Percentiles rank a stretch among this genome's conserved stretches.
These are phyloP conservation scores for Tholera decimalis DNA, from an alignment of 2,888 invertebrate genomes.

Conservation along the genomic window DNA sequence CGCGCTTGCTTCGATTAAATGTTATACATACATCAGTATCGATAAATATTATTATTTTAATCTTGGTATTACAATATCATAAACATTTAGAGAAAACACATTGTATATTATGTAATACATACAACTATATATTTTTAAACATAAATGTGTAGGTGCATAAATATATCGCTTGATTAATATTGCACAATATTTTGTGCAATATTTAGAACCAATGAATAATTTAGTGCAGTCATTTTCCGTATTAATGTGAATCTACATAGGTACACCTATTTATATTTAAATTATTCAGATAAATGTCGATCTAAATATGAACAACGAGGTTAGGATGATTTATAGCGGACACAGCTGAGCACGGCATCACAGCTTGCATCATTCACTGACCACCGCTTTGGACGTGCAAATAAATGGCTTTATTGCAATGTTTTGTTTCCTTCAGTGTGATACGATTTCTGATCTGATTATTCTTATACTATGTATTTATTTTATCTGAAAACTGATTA, in stretches of 20 bases:
- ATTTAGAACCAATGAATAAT: slow-evolving; percentile 23
- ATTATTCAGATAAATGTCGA: slow-evolving; percentile 23
- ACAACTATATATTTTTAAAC: slow-evolving; percentile 34
- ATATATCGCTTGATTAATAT: slow-evolving; percentile 30
- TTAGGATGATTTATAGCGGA: slow-evolving; percentile 58
- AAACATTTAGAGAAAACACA: slow-evolving; percentile 43
- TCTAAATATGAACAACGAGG: slow-evolving; percentile 14
- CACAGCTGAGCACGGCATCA: slow-evolving; percentile 75
- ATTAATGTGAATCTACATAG: slow-evolving; percentile 7
- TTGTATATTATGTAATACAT: slow-evolving; percentile 54
- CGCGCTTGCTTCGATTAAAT: slow-evolving; percentile 87
- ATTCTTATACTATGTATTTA: slow-evolving; percentile 45
- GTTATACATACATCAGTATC: slow-evolving; percentile 59
- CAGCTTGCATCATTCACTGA: slow-evolving; percentile 79
- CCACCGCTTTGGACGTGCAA: slow-evolving; percentile 78
- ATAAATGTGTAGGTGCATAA: slow-evolving; percentile 31
- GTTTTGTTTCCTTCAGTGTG: slow-evolving; percentile 64
- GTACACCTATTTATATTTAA: slow-evolving; percentile 1
- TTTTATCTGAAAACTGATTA: slow-evolving; percentile 36
- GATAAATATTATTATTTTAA: slow-evolving; percentile 54
- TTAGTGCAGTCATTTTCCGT: slow-evolving; percentile 17
- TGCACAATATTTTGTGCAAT: slow-evolving; percentile 21
- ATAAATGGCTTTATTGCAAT: slow-evolving; percentile 66
- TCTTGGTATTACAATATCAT: slow-evolving; percentile 50
- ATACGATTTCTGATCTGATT: slow-evolving; percentile 54